Conservation (phyloP, 2,888 invertebrate species). For the Leptopilina drosophilae region DNA sequence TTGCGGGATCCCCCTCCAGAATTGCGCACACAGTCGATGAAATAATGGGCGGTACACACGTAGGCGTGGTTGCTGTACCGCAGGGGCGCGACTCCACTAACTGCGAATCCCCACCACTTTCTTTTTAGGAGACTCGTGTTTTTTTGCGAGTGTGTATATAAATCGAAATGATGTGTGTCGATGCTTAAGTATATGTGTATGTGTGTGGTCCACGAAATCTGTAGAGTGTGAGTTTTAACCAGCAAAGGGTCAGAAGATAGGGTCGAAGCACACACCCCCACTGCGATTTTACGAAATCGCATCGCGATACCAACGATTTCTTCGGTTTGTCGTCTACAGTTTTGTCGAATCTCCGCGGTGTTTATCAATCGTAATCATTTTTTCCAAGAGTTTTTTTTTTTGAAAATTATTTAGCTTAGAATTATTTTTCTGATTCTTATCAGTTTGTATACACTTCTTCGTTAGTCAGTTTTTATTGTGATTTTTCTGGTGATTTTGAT, state of each 20-base stretch:
- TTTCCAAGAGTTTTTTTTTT: background rate
- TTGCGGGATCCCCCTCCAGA: background rate
- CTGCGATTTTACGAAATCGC: conserved; percentile 57
- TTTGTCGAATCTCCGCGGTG: conserved; percentile 53
- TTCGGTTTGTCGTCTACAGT: conserved; percentile 56
- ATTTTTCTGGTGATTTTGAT: too few species aligned
- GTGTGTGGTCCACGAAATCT: conserved; percentile 46
- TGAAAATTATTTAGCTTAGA: background rate
- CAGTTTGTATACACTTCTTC: too few species aligned
- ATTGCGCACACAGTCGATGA: background rate
- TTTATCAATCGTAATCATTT: conserved; percentile 51
- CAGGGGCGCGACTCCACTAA: conserved; percentile 51
- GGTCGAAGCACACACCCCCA: conserved; percentile 56
- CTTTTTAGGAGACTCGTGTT: background rate
- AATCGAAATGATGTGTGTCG: conserved; percentile 25
- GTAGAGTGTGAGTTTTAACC: conserved; percentile 17
- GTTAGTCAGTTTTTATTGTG: too few species aligned
- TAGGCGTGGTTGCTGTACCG: conserved; percentile 50
- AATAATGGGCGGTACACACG: conserved; percentile 46
- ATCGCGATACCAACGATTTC: conserved; percentile 62
- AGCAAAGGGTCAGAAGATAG: conserved; percentile 38
- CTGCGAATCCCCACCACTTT: conserved; percentile 30
- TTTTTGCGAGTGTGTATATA: background rate
- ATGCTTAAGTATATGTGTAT: conserved; percentile 27
- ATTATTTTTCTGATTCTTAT: background rate